These are phyloP conservation scores for Mormyrus hasselquistii DNA, from an alignment of 2,797 vertebrate genomes.

Conservation along the genomic window DNA sequence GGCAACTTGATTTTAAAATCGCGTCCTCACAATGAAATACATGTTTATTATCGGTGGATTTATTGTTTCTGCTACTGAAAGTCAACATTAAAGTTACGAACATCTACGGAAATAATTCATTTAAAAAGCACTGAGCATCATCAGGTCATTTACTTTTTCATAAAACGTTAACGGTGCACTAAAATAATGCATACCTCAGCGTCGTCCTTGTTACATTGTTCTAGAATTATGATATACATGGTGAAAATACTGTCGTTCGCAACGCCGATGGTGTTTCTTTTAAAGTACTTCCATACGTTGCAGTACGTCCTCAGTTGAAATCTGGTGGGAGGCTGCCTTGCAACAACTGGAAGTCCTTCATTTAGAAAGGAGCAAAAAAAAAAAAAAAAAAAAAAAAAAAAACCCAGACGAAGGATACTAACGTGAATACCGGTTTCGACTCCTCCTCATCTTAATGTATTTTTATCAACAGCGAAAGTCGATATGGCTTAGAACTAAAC, in stretches of 20 bases:
- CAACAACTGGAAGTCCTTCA: constrained; percentile 25
- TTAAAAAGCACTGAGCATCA: neutral
- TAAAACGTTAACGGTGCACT: neutral
- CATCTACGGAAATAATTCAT: neutral
- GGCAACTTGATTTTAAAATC: neutral
- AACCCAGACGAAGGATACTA: constrained; percentile 4
- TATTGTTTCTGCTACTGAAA: neutral
- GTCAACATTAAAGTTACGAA: constrained; percentile 7
- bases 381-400: constrained; percentile 10
- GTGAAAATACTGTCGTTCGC: neutral
- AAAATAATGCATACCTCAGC: constrained; percentile 14
- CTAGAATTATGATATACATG: neutral
- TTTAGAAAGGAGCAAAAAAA: constrained; percentile 27
- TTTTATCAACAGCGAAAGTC: constrained; percentile 41
- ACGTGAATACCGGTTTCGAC: constrained; percentile 7
- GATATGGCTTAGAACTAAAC: constrained; percentile 24
- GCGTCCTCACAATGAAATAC: neutral
- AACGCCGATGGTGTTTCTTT: neutral
- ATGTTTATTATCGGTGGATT: neutral
- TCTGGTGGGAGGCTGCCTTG: neutral
- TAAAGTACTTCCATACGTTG: constrained; percentile 16
- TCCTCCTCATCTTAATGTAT: neutral
- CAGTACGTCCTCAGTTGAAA: constrained; percentile 8
- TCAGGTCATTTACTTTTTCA: neutral
- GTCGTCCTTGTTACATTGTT: neutral